Base-by-base conservation (phyloP, 2,113 vertebrate species). In the Apteryx owenii region DNA sequence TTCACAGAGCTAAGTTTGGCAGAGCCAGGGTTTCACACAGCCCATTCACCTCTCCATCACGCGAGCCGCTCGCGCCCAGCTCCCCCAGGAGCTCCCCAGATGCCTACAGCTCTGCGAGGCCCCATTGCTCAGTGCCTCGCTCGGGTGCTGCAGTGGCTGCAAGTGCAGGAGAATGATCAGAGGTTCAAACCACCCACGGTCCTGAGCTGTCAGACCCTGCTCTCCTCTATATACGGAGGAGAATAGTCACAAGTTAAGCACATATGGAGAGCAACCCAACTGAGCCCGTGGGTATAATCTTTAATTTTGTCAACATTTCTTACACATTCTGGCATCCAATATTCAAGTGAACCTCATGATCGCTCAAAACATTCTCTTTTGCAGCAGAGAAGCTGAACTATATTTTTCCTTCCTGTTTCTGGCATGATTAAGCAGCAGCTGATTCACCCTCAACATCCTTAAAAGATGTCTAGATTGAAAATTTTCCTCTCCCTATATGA, bases 61-160 rank as follows among this genome's bases (percentile, higher is more conserved):
- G 5, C 10, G 42, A 89, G 1, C 5, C 6, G 3, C 0, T 1
- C 1, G 42, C 50, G n/a, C 79, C 79, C 38, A 78, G 70, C 40
- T 22, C 4, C 56, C 48, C 78, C 81, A 19, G 50, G 46, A 9
- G 33, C 2, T 1, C 16, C 65, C 42, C 28, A 6, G 28, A 13
- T 31, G 42, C 42, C 25, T 29, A 7, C 29, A 46, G 88, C 58
- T 71, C 28, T 15, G 4, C 10, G 6, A 56, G 64, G 31, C 42
- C 42, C 58, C 2, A 7, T 22, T 86, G 40, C 60, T 29, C 42
- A 7, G 31, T 2, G 48, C 66, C 62, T 54, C 17, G 44, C 54
- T 46, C 3, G 31, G 44, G 40, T 4, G 15, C 4, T 29, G 18
- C 80, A 66, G 48, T 50, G 36, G 25, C 17, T 5, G 17, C 80